Evolutionary conservation across 1,140 invertebrate species (phyloP).

Genomic region (Vollenhovia emeryi): DNA sequence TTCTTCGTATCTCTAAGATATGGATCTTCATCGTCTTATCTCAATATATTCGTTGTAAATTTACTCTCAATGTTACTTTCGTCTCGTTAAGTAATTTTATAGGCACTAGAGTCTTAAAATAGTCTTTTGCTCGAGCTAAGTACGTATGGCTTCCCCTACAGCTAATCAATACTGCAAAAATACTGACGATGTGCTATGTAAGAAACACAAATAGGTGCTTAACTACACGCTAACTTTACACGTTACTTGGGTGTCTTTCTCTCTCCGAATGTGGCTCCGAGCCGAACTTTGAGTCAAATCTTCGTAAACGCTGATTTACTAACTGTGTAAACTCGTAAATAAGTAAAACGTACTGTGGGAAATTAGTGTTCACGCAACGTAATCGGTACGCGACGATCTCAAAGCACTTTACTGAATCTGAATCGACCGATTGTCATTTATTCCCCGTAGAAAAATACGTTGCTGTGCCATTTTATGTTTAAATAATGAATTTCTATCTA

Average conservation of each 20-base stretch:
- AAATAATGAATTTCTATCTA: background rate
- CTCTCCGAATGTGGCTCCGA: background rate
- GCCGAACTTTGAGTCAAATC: background rate
- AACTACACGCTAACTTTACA: constrained; percentile 25
- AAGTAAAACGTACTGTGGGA: background rate
- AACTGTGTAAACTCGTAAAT: constrained; percentile 15
- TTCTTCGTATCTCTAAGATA: background rate
- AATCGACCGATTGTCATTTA: background rate
- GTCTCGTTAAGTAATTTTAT: constrained; percentile 1
- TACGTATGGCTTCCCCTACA: background rate
- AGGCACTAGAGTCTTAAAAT: constrained; percentile 51
- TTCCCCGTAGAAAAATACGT: background rate
- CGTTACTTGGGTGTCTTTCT: constrained; percentile 34
- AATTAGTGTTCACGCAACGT: background rate
- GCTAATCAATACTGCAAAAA: constrained; percentile 40
- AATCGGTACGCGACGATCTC: background rate
- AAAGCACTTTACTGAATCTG: background rate
- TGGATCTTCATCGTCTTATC: background rate
- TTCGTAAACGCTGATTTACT: background rate
- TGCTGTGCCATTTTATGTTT: background rate
- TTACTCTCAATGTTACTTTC: background rate
- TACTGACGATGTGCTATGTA: constrained; percentile 18
- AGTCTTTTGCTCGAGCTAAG: constrained; percentile 14
- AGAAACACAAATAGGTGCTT: background rate
- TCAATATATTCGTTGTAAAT: constrained; percentile 30